phyloP scores from a whole-genome alignment of 2,113 vertebrate genomes.

The Neomonachus schauinslandi region DNA sequence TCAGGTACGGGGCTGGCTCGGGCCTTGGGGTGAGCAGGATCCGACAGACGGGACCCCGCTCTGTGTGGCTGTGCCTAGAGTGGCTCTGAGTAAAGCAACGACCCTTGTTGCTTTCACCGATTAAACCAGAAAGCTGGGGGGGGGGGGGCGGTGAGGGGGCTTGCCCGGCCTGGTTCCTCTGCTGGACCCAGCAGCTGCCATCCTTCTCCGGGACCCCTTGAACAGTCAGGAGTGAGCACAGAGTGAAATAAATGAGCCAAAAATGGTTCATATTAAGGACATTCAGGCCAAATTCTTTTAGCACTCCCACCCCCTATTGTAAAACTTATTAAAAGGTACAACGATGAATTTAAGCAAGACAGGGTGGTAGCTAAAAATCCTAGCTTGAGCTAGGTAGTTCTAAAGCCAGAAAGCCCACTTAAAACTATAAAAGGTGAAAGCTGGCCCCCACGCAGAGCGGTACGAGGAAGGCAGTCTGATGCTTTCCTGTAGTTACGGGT shows the following conservation, averaged over 20 bases:
- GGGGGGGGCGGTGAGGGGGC: accelerated
- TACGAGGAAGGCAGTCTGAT: not conserved
- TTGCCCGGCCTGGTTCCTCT: too few species aligned
- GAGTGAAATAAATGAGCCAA: too few species aligned
- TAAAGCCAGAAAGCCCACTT: not conserved
- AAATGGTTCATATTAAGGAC: not conserved
- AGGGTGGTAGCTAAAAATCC: not conserved
- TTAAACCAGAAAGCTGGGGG: not conserved
- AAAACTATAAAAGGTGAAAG: too few species aligned
- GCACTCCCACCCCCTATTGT: too few species aligned
- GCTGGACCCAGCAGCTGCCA: not conserved
- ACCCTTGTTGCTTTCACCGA: not conserved
- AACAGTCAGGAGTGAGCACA: not conserved
- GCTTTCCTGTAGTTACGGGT: accelerated
- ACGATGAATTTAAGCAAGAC: not conserved
- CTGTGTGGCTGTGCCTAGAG: not conserved
- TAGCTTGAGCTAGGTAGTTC: not conserved
- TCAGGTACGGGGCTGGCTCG: conserved; percentile 84
- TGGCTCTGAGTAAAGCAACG: too few species aligned
- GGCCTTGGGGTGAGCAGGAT: not conserved
- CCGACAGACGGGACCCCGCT: too few species aligned
- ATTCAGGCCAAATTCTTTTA: not conserved
- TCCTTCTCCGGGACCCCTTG: not conserved
- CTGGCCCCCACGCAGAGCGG: not conserved
- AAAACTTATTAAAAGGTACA: not conserved